Base-by-base conservation (phyloP, 2,797 vertebrate genomes). In the Pogonophryne albipinna region DNA sequence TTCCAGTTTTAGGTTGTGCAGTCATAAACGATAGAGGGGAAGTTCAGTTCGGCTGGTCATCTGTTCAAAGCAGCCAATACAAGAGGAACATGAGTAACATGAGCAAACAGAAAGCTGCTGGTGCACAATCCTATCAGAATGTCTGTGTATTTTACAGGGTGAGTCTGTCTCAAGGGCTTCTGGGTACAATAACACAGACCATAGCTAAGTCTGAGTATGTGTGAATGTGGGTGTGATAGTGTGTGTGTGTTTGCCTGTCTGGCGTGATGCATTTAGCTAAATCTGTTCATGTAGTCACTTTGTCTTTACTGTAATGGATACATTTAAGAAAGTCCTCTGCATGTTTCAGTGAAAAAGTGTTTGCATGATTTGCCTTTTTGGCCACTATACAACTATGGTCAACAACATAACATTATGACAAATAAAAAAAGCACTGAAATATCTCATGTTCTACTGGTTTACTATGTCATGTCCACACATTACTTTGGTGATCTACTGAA, bases 51-150 rank as follows among this genome's bases (percentile, higher is more conserved):
- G 58, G 61, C 56, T 31, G 45, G 27, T 50, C 20, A 23, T 38
- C 82, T 45, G 34, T 53, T 74, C n/a, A 46, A 41, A 15, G 3
- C 58, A 65, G 60, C 74, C 74, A 73, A 19, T 44, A 20, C 55
- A 64, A 20, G 41, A 58, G 74, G 49, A 66, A 65, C 78, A 70
- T 83, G 85, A 89, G 64, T 71, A 84, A 87, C 65, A 75, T 34
- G 83, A 85, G 73, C 81, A 87, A 89, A 90, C 76, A 88, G 45
- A 79, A 23, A 71, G 63, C 73, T 70, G 1, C 63, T 52, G 11
- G 55, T 15, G 44, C 68, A 90, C 87, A 89, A 89, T 88, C 76
- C 66, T 91, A 91, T 91, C 90, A 83, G 82, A 80, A 74, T 20
- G 45, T 47, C 59, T 85, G 84, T 89, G 73, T 79, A 16, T 82